Conservation (phyloP, 2,888 invertebrate species). For the Neuroscelio doddi region DNA sequence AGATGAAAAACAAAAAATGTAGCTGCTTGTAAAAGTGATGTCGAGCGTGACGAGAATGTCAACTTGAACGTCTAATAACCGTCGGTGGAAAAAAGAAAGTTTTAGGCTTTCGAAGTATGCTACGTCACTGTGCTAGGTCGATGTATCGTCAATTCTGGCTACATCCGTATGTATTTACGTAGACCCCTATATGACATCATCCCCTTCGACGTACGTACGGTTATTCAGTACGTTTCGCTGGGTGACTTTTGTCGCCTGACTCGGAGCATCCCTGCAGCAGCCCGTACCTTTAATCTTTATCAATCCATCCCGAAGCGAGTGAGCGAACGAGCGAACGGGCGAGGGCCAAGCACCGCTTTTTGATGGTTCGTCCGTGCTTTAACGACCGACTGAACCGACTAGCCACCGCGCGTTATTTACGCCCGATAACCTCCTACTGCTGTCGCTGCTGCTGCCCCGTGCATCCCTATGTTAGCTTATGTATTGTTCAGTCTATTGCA, state of each 20-base stretch:
- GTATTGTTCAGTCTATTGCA: constrained; percentile 18
- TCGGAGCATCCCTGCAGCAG: constrained; percentile 52
- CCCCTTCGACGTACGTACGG: constrained; percentile 53
- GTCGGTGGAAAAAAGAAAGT: no score
- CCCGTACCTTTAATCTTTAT: constrained; percentile 71
- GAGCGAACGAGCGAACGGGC: no score
- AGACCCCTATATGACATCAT: constrained; percentile 68
- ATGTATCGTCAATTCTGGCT: constrained; percentile 57
- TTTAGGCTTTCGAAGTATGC: no score
- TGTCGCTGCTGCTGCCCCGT: constrained; percentile 23
- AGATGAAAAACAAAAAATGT: no score
- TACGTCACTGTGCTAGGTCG: constrained; percentile 36
- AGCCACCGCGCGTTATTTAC: constrained; percentile 68
- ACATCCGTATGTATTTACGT: constrained; percentile 62
- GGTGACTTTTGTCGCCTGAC: constrained; percentile 71
- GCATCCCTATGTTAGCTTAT: constrained; percentile 20
- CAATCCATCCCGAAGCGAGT: constrained; percentile 67
- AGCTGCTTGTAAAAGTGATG: no score
- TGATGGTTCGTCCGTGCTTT: constrained; percentile 42
- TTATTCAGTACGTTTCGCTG: constrained; percentile 67
- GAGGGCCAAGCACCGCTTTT: constrained; percentile 54
- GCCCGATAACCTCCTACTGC: constrained; percentile 61
- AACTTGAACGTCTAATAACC: no score
- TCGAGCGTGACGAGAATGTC: no score
- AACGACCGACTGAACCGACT: constrained; percentile 57